Percentiles rank a stretch among this genome's conserved stretches.
These are phyloP conservation scores for Byasa hedistus DNA, from an alignment of 2,888 invertebrate species.

Conservation along the genomic window DNA sequence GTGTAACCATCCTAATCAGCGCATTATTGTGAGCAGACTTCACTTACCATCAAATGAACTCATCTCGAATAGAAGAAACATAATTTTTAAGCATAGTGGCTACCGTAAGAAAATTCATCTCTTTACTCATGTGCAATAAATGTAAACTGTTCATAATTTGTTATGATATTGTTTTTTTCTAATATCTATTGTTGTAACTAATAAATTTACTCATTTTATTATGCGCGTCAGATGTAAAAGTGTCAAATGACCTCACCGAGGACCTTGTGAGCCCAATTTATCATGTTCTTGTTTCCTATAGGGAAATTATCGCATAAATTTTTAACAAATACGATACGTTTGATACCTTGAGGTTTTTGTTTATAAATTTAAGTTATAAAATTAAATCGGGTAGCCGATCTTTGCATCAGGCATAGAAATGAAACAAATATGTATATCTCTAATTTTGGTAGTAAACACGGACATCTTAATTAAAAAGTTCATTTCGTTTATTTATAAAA, in stretches of 20 bases:
- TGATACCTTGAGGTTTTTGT: too few species aligned
- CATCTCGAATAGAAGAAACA: background rate
- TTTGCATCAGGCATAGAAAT: too few species aligned
- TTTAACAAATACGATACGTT: background rate
- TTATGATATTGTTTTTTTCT: background rate
- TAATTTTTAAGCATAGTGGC: background rate
- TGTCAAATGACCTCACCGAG: conserved; percentile 8
- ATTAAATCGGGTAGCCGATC: too few species aligned
- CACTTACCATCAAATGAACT: too few species aligned
- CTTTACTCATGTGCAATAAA: background rate
- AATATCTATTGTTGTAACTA: conserved; percentile 1
- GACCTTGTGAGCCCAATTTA: conserved; percentile 7
- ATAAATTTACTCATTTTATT: background rate
- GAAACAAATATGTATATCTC: too few species aligned
- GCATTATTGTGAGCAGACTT: too few species aligned
- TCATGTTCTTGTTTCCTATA: conserved; percentile 8
- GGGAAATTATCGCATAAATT: conserved; percentile 10
- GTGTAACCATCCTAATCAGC: too few species aligned
- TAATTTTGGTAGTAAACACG: too few species aligned
- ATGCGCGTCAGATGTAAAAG: background rate
- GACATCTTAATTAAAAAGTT: too few species aligned
- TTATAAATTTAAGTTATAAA: too few species aligned
- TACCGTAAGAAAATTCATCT: background rate
- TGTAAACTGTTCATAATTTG: background rate
- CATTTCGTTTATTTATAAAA: too few species aligned